Percentiles rank a stretch among this genome's conserved stretches.
Evolutionary conservation across 2,113 vertebrate genomes (phyloP).

Genomic region (Rattus rattus): DNA sequence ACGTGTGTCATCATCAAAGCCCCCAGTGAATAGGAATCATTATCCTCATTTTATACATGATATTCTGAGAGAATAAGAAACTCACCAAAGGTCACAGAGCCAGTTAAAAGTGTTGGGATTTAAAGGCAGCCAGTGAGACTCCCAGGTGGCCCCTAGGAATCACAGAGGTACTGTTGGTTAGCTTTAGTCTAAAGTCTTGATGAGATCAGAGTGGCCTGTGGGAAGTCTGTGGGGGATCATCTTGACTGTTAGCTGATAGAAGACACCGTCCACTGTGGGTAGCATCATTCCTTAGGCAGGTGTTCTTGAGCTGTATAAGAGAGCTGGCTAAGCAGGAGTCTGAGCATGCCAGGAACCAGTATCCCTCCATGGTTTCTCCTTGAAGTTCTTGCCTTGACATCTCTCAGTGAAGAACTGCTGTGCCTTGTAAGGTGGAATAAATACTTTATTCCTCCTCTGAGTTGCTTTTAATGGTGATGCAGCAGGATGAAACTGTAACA

Average conservation of each 20-base stretch:
- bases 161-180: background rate
- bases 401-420: background rate
- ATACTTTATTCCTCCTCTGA: too few relatives aligned
- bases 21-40: background rate
- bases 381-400: background rate
- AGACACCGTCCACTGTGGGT: background rate
- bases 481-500: background rate
- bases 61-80: background rate
- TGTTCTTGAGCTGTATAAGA: background rate
- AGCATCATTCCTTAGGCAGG: background rate
- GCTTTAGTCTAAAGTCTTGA: background rate
- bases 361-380: too few relatives aligned
- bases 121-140: background rate
- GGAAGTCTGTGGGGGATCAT: background rate
- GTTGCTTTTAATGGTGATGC: background rate
- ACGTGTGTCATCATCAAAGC: constrained; percentile 19
- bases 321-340: background rate
- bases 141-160: background rate
- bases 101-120: background rate
- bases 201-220: background rate
- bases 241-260: background rate
- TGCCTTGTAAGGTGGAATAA: background rate
- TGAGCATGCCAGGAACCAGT: background rate
- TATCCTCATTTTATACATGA: constrained; percentile 49
- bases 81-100: background rate